phyloP scores from a whole-genome alignment of 2,888 invertebrate genomes.

The Hirudinaria manillensis region DNA sequence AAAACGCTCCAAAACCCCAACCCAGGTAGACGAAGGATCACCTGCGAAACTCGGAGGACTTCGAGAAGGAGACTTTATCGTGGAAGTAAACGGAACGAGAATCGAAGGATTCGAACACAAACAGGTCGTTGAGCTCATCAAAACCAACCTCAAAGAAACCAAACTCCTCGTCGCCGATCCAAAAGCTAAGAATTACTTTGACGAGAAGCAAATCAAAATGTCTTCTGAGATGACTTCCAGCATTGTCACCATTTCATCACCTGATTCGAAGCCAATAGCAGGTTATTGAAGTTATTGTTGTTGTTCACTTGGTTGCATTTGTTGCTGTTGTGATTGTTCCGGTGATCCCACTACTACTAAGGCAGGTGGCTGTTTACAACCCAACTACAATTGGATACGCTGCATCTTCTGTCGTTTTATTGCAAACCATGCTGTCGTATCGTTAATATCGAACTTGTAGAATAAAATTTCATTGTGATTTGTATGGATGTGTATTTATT shows the following conservation, averaged over 20 bases:
- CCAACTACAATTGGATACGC: too few species aligned
- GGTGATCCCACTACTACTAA: too few species aligned
- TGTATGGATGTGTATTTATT: too few species aligned
- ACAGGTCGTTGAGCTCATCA: slow-evolving; percentile 83
- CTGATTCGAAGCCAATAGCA: not conserved
- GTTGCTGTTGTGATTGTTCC: too few species aligned
- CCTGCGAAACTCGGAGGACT: slow-evolving; percentile 35
- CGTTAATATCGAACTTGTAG: too few species aligned
- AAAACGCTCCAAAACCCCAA: too few species aligned
- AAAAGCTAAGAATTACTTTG: slow-evolving; percentile 68
- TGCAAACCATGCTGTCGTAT: too few species aligned
- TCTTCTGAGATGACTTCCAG: slow-evolving; percentile 40
- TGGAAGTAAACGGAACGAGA: slow-evolving; percentile 35
- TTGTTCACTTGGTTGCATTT: not conserved
- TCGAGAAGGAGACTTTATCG: slow-evolving; percentile 34
- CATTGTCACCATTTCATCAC: not conserved
- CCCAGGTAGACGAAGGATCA: slow-evolving; percentile 33
- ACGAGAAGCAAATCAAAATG: slow-evolving; percentile 59
- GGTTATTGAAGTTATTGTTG: not conserved
- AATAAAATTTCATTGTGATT: too few species aligned
- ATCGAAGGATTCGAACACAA: slow-evolving; percentile 55
- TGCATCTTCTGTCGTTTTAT: too few species aligned
- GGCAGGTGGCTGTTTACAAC: too few species aligned
- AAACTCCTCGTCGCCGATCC: slow-evolving; percentile 77
- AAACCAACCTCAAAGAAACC: slow-evolving; percentile 71